Evolutionary conservation across 2,888 invertebrate species (phyloP).

Genomic region (Microctonus aethiopoides): DNA sequence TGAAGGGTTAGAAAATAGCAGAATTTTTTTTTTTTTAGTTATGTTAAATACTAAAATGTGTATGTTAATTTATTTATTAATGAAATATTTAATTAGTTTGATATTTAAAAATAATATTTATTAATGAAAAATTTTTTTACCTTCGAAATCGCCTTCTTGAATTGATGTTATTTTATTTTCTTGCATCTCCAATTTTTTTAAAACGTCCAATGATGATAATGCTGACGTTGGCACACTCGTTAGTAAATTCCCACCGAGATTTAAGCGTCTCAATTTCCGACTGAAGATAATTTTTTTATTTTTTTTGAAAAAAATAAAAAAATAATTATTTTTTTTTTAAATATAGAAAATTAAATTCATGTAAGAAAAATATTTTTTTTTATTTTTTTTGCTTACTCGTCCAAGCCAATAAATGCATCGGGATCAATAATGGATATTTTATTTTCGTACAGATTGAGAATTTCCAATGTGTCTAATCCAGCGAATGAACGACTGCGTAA

Average conservation of each 20-base stretch:
- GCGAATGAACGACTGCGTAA: slow-evolving; percentile 86
- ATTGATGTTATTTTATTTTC: slow-evolving; percentile 84
- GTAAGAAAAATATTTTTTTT: no score
- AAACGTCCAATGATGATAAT: slow-evolving; percentile 80
- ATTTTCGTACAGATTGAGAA: slow-evolving; percentile 88
- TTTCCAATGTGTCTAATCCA: slow-evolving; percentile 87
- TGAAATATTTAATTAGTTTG: no score
- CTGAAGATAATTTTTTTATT: slow-evolving; percentile 65
- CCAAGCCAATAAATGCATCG: slow-evolving; percentile 87
- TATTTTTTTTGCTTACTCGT: slow-evolving; percentile 80
- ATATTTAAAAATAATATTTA: no score
- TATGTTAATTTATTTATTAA: no score
- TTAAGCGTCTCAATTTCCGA: slow-evolving; percentile 82
- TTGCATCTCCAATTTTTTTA: slow-evolving; percentile 89
- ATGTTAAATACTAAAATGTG: not conserved
- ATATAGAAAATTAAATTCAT: slow-evolving; percentile 8
- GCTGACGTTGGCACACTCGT: slow-evolving; percentile 82
- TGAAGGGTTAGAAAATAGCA: not conserved
- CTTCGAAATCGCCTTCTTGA: slow-evolving; percentile 86
- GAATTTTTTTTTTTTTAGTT: not conserved
- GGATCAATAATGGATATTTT: slow-evolving; percentile 82
- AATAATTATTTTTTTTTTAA: no score
- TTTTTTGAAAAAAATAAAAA: not conserved
- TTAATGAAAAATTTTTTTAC: slow-evolving; percentile 66
- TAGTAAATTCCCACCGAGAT: slow-evolving; percentile 87